A percentile compares a stretch with the other conserved stretches of the same genome.
phyloP scores from a whole-genome alignment of 2,888 invertebrate species.

The Drosophila fulvimacula region DNA sequence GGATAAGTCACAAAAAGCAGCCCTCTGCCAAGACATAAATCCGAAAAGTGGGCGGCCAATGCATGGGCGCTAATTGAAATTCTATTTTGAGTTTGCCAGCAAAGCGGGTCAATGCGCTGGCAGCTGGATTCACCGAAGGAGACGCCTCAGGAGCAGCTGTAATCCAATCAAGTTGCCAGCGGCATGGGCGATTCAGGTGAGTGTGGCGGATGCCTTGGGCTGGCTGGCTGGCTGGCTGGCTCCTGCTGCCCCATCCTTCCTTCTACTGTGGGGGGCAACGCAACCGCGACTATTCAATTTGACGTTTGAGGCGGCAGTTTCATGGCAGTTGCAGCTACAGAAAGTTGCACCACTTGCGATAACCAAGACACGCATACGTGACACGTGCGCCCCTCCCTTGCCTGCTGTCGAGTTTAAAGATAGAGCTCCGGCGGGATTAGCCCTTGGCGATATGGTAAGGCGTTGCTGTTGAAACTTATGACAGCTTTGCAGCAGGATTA shows the following conservation, averaged over 20 bases:
- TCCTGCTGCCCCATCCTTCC: conserved; percentile 21
- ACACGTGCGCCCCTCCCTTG: not conserved
- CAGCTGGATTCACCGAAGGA: conserved; percentile 35
- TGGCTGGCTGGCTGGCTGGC: too few relatives aligned
- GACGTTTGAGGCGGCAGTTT: conserved; percentile 57
- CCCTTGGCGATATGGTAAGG: conserved; percentile 25
- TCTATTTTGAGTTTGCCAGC: conserved; percentile 64
- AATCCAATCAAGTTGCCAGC: conserved; percentile 40
- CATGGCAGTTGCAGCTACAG: conserved; percentile 55
- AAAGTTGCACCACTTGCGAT: conserved; percentile 61
- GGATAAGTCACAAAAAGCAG: conserved; percentile 18
- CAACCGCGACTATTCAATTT: conserved; percentile 79
- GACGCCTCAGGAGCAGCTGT: conserved; percentile 33
- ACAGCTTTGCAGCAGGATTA: conserved; percentile 52
- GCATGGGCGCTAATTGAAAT: conserved; percentile 64
- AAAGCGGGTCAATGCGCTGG: conserved; percentile 55
- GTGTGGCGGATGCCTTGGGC: conserved; percentile 35
- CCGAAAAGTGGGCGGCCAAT: conserved; percentile 28
- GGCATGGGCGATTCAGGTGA: conserved; percentile 83
- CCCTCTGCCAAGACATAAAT: conserved; percentile 23
- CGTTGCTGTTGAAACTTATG: conserved; percentile 45
- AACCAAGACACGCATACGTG: conserved; percentile 55
- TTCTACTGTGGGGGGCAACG: conserved; percentile 38
- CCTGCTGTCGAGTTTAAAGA: conserved; percentile 51
- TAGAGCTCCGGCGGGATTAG: conserved; percentile 56